Evolutionary conservation across 2,797 vertebrate species (phyloP).

Genomic region (Anas capensis): DNA sequence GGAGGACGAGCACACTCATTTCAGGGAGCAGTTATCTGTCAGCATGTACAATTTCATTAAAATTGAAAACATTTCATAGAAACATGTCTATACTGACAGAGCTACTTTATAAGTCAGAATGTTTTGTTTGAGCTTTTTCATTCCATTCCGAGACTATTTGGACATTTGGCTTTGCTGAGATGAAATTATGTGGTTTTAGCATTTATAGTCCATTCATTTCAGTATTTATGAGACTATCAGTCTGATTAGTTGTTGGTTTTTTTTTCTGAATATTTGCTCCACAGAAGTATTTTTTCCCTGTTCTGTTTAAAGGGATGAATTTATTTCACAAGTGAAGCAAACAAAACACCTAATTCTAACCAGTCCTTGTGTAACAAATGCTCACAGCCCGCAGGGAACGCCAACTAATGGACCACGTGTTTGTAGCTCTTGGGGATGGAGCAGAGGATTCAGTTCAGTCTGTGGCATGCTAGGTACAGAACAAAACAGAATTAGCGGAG

Average conservation of each 20-base stretch:
- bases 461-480: too few relatives aligned
- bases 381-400: not conserved
- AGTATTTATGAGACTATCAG: not conserved
- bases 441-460: not conserved
- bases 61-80: not conserved
- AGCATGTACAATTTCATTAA: not conserved
- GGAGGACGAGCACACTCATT: not conserved
- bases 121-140: not conserved
- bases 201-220: not conserved
- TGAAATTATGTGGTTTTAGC: not conserved
- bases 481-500: not conserved
- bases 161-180: not conserved
- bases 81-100: not conserved
- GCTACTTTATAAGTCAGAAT: not conserved
- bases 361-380: not conserved
- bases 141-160: not conserved
- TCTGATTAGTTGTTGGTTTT: not conserved
- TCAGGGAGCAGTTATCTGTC: not conserved
- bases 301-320: not conserved
- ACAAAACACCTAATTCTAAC: not conserved
- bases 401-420: fast-evolving
- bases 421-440: not conserved
- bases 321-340: not conserved
- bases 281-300: not conserved
- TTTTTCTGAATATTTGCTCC: not conserved